Conservation (phyloP, 2,888 invertebrate genomes). For the Catocala fraxini region DNA sequence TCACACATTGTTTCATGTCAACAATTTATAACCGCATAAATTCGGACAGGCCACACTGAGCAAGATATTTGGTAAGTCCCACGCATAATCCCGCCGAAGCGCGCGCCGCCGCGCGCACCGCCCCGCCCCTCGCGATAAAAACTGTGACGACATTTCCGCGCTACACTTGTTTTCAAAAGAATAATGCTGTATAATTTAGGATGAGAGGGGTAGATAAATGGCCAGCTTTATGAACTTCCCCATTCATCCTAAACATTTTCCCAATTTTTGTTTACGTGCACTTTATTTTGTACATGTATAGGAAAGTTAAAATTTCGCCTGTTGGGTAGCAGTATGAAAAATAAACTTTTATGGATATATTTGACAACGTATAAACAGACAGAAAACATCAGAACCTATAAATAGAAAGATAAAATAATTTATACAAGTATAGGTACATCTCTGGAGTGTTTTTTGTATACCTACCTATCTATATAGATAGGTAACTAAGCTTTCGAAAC, state of each 20-base stretch:
- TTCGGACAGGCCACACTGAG: constrained; percentile 57
- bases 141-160: constrained; percentile 56
- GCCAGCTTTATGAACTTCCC: constrained; percentile 47
- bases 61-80: constrained; percentile 61
- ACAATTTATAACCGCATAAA: constrained; percentile 70
- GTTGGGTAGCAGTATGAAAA: neutral
- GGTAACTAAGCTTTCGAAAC: constrained; percentile 6
- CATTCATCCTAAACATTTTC: constrained; percentile 41
- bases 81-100: constrained; percentile 50
- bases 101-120: constrained; percentile 20
- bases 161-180: constrained; percentile 55
- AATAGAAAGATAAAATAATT: neutral
- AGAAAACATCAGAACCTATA: neutral
- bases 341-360: neutral
- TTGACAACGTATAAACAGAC: neutral
- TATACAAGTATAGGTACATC: neutral
- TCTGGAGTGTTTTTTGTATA: neutral
- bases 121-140: constrained; percentile 50
- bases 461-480: neutral
- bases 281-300: constrained; percentile 16
- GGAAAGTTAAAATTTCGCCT: neutral
- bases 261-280: constrained; percentile 56
- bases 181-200: constrained; percentile 61
- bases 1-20: constrained; percentile 65
- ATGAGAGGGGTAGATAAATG: constrained; percentile 57